Conservation (phyloP, 1,140 invertebrate species). For the Araneus ventricosus region DNA sequence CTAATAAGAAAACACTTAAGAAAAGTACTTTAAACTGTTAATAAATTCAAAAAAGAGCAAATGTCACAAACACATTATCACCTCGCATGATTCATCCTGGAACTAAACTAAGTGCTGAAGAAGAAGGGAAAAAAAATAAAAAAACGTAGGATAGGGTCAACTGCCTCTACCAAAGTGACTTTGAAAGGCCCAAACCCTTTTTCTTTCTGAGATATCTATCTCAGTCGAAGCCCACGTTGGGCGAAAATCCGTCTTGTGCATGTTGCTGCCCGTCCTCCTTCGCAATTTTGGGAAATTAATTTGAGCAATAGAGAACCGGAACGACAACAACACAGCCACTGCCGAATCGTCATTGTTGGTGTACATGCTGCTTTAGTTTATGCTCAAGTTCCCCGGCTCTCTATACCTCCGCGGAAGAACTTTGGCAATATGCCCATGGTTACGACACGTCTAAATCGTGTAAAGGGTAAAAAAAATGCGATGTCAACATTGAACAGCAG, state of each 20-base stretch:
- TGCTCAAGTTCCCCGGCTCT: background rate
- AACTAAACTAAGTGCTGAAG: too few relatives aligned
- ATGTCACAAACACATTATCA: background rate
- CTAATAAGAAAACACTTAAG: too few relatives aligned
- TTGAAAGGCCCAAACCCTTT: background rate
- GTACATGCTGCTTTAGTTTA: background rate
- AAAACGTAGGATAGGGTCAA: background rate
- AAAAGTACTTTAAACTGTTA: too few relatives aligned
- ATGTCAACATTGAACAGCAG: constrained; percentile 50
- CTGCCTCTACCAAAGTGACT: constrained; percentile 8
- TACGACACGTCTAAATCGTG: background rate
- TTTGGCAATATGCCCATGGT: constrained; percentile 26
- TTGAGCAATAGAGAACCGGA: background rate
- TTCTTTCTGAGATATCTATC: background rate
- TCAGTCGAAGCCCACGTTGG: background rate
- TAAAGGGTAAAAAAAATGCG: background rate
- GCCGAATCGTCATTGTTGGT: background rate
- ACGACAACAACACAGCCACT: background rate
- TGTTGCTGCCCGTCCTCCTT: constrained; percentile 24
- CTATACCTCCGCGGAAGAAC: background rate
- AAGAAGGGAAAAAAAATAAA: background rate
- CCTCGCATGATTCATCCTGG: background rate
- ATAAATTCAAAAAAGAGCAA: background rate
- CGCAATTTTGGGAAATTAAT: constrained; percentile 38
- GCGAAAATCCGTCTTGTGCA: background rate